Percentiles rank a stretch among this genome's conserved stretches.
phyloP scores from a whole-genome alignment of 2,888 invertebrate species.

The Leptopilina syphax region DNA sequence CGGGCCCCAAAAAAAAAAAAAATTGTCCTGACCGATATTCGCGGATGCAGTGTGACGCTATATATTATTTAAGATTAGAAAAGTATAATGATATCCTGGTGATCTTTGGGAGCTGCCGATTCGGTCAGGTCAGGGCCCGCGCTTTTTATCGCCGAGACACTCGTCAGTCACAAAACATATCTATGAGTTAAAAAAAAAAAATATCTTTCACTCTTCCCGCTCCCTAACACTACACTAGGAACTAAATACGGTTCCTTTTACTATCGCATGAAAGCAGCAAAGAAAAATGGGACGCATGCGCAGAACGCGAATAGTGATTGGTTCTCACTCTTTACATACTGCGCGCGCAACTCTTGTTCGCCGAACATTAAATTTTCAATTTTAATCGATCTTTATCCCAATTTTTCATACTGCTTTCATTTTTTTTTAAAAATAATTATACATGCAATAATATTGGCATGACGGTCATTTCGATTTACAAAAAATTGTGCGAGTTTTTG shows the following conservation, averaged over 20 bases:
- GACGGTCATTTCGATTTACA: slow-evolving; percentile 52
- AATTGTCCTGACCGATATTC: slow-evolving; percentile 60
- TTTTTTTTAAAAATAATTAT: slow-evolving; percentile 56
- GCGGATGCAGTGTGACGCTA: slow-evolving; percentile 55
- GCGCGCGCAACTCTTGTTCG: too few relatives aligned
- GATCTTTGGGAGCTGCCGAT: slow-evolving; percentile 69
- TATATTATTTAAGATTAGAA: slow-evolving; percentile 62
- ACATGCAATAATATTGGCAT: slow-evolving; percentile 56
- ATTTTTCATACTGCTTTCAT: slow-evolving; percentile 55
- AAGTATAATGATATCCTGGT: slow-evolving; percentile 59
- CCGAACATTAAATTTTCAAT: too few relatives aligned
- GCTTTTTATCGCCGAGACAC: slow-evolving; percentile 63
- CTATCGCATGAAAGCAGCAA: slow-evolving; percentile 58
- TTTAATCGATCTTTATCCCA: neutral
- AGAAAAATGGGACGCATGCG: slow-evolving; percentile 25
- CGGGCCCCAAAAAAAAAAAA: slow-evolving; percentile 53
- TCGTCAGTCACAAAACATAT: slow-evolving; percentile 70
- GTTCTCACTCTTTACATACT: too few relatives aligned
- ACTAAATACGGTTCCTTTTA: slow-evolving; percentile 60
- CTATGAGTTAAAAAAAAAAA: slow-evolving; percentile 56
- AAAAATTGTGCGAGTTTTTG: slow-evolving; percentile 62
- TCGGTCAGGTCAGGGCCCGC: slow-evolving; percentile 64
- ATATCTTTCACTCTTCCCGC: slow-evolving; percentile 62
- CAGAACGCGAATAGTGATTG: too few relatives aligned
- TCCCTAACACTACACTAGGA: slow-evolving; percentile 65